These are phyloP conservation scores for Galemys pyrenaicus DNA, from an alignment of 2,113 vertebrate genomes.

Conservation along the genomic window DNA sequence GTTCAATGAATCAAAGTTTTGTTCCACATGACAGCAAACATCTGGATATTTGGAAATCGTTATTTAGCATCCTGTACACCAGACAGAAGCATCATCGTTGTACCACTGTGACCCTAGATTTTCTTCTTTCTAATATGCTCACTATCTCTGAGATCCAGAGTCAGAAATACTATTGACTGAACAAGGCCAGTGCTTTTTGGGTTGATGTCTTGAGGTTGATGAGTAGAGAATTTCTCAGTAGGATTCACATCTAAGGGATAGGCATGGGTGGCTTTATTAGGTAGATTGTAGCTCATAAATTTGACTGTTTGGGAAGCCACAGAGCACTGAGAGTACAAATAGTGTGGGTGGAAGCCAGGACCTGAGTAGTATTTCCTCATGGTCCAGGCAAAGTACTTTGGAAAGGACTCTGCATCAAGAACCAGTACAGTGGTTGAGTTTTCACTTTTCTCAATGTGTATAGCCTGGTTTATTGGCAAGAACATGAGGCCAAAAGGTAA, in stretches of 20 bases:
- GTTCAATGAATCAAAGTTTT: slow-evolving; percentile 55
- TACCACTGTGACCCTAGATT: background rate
- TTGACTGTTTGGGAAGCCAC: background rate
- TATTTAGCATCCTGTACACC: slow-evolving; percentile 32
- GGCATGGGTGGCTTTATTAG: background rate
- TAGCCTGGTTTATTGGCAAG: background rate
- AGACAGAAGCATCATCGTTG: slow-evolving; percentile 32
- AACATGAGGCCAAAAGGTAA: background rate
- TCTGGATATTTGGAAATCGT: slow-evolving; percentile 61
- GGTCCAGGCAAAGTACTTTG: background rate
- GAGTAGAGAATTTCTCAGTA: slow-evolving; percentile 1
- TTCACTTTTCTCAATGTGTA: background rate
- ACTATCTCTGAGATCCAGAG: background rate
- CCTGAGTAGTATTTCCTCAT: background rate
- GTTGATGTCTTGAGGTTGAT: background rate
- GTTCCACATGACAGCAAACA: slow-evolving; percentile 54
- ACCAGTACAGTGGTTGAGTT: too few relatives aligned
- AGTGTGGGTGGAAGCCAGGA: background rate
- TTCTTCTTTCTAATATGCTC: background rate
- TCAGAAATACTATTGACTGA: background rate
- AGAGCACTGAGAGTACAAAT: background rate
- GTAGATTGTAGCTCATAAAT: background rate
- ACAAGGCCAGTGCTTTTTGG: background rate
- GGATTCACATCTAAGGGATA: background rate
- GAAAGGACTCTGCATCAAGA: background rate